Base-by-base conservation (phyloP, 2,113 vertebrate genomes). In the Dasyornis broadbenti region DNA sequence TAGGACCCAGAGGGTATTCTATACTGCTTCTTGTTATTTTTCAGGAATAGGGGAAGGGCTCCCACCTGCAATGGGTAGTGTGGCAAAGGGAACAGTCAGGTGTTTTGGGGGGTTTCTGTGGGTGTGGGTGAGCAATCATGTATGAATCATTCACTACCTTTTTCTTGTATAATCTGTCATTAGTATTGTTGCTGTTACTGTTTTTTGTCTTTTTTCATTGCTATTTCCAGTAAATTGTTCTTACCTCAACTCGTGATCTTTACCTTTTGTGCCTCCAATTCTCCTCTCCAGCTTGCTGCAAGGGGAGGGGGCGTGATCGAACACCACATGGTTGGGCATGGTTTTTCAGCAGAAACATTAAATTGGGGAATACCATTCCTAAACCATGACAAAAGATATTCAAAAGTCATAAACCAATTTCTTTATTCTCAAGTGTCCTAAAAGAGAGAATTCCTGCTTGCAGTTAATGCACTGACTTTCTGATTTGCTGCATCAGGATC, bases 241-340 rank as follows among this genome's bases (percentile, higher is more conserved):
- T 47, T 73, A 8, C 16, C 33, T 57, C 24, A 68, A 47, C 17
- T 21, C 9, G 6, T 68, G n/a, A 31, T 47, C 20, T 53, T 75
- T 39, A n/a, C 13, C 7, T 39, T 54, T 47, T 47, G 9, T 45
- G 37, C 39, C 24, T 75, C 16, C 30, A 60, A 1, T 68, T 68
- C 30, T 59, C 13, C 27, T 45, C 39, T n/a, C 7, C 19, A 60
- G 39, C 5, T 13, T 24, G 3, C 26, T 2, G 1, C 15, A 11
- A 30, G 2, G 8, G 18, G 3, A 28, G 12, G 5, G 5, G 4
- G 2, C 0, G 0, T 45, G 39, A 21, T 39, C 2, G 0, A n/a
- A 8, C 12, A 22, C 15, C 16, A 9, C 8, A 2, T 24, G 45
- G 28, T n/a, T 60, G 68, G 33, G 39, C 45, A 22, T 22, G 27